These are phyloP conservation scores for Apistogramma diplotaenia DNA, from an alignment of 2,113 vertebrate genomes.

Conservation along the genomic window DNA sequence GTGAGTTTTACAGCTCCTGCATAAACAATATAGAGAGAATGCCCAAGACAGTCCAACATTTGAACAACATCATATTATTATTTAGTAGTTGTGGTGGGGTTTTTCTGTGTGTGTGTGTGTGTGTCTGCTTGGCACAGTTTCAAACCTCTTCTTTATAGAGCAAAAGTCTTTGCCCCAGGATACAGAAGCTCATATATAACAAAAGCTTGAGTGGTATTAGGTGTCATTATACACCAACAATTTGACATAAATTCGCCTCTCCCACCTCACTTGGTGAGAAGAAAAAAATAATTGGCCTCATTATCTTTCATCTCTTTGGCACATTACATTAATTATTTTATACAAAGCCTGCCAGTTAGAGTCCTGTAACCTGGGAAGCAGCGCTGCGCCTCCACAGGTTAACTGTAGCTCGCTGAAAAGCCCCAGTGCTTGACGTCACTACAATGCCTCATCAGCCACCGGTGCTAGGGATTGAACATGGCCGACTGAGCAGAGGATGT, in stretches of 20 bases:
- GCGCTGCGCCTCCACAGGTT: constrained; percentile 60
- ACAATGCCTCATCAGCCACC: constrained; percentile 75
- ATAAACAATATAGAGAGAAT: constrained; percentile 1
- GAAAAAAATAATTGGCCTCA: constrained; percentile 69
- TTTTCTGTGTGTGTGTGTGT: neutral
- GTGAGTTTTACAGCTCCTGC: constrained; percentile 19
- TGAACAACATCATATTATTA: constrained; percentile 27
- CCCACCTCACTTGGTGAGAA: constrained; percentile 36
- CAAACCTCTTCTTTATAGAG: constrained; percentile 4
- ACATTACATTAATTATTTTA: constrained; percentile 70
- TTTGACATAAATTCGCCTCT: constrained; percentile 63
- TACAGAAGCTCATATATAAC: constrained; percentile 43
- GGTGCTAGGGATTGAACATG: constrained; percentile 71
- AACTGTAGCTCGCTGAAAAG: constrained; percentile 62
- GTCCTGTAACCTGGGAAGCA: constrained; percentile 64
- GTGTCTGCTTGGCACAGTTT: constrained; percentile 6
- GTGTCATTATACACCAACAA: constrained; percentile 62
- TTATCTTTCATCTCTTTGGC: constrained; percentile 70
- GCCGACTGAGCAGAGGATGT: constrained; percentile 71
- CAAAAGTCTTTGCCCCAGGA: constrained; percentile 34
- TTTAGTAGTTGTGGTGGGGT: constrained; percentile 2
- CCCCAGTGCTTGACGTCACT: constrained; percentile 65
- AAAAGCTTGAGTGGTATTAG: constrained; percentile 54
- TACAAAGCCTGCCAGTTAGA: constrained; percentile 62
- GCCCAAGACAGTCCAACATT: constrained; percentile 9